These are phyloP conservation scores for Cephalopachus bancanus DNA, from an alignment of 2,797 vertebrate species.

Conservation along the genomic window DNA sequence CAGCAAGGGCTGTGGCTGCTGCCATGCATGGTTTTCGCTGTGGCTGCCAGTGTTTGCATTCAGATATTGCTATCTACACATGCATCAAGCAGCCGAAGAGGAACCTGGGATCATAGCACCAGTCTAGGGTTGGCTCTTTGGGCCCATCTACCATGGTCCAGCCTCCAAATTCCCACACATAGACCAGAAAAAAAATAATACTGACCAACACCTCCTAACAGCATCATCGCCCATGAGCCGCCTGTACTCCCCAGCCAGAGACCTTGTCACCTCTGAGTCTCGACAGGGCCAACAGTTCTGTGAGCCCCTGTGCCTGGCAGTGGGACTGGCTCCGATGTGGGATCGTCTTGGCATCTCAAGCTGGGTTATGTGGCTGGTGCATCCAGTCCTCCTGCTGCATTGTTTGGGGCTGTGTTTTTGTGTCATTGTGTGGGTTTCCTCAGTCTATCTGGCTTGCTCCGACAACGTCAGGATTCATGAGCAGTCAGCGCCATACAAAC, in stretches of 20 bases:
- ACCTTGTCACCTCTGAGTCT: too few relatives aligned
- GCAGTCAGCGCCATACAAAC: neutral
- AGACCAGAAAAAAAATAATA: too few relatives aligned
- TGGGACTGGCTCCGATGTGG: neutral
- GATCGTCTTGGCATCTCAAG: neutral
- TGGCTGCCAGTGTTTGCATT: too few relatives aligned
- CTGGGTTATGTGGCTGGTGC: neutral
- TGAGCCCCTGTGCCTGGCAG: neutral
- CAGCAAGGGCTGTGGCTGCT: too few relatives aligned
- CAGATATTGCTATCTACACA: too few relatives aligned
- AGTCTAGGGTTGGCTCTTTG: too few relatives aligned
- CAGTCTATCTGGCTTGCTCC: neutral
- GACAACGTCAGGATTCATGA: neutral
- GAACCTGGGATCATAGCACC: too few relatives aligned
- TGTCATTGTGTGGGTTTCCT: neutral
- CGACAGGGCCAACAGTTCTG: neutral
- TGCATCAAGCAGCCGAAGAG: too few relatives aligned
- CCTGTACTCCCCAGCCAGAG: too few relatives aligned
- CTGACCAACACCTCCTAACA: neutral
- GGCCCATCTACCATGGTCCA: too few relatives aligned
- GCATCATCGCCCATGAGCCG: neutral
- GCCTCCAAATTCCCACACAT: too few relatives aligned
- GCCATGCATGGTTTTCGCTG: too few relatives aligned
- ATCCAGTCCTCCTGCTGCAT: neutral
- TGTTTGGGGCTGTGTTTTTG: neutral